Evolutionary conservation across 2,797 vertebrate species (phyloP), one percentile per base, ranked within the genome.

Genomic region (Amblyopsis hoosieri): DNA sequence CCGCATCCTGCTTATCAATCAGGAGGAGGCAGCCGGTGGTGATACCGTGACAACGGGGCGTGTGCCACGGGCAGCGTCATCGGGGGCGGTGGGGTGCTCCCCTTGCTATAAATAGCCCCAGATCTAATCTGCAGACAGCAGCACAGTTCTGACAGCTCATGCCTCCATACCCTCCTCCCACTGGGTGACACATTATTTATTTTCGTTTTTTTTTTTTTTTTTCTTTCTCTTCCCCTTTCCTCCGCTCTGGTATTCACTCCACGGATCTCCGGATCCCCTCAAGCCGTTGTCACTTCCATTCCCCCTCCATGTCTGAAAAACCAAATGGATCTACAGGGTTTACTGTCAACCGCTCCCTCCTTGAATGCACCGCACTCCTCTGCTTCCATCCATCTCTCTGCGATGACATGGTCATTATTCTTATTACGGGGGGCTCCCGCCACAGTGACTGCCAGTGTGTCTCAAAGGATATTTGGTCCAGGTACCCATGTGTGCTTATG

Each of bases 121-220:
- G 89, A 92, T 92, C 82, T 89, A 91, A 92, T 92, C 90, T 92
- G 87, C 88, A 88, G 90, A 92, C 90, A 92, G 86, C 89, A 89
- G 86, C 79, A 89, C 78, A 90, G 85, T 91, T 89, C 87, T 92
- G 91, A 93, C 90, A 92, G 90, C 87, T 90, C 75, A 81, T 83
- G 86, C 86, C 85, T 87, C 66, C 85, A 68, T 65, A 55, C 73
- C 79, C 88, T 91, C 86, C 90, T 89, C 89, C 88, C 83, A 87
- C 84, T 87, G 86, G 85, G 86, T 91, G 91, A 90, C 89, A 89
- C 84, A 86, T 88, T 91, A 75, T 91, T 87, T 91, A 87, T 90
- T 91, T 91, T 85, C 86, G 84, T 89, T 57, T 33, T 12, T 55
- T 12, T 62, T 50, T 33, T 31, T 61, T 10, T 65, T 37, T 59